phyloP scores from a whole-genome alignment of 1,140 invertebrate species.

The Arctopsyche grandis region DNA sequence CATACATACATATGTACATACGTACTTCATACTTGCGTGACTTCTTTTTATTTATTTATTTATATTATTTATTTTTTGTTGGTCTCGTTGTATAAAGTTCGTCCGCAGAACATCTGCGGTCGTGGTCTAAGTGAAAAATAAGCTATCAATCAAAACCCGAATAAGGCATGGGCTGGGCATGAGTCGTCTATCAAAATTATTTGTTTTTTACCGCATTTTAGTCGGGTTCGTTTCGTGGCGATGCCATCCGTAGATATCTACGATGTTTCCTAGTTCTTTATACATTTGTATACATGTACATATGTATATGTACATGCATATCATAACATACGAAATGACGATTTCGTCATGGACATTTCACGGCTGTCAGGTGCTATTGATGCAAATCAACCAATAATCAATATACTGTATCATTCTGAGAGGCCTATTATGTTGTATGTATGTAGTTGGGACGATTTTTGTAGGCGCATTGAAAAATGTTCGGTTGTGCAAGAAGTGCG shows the following conservation, averaged over 20 bases:
- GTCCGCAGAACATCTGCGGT: neutral
- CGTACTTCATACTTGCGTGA: neutral
- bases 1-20: too few species aligned
- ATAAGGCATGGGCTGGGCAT: conserved; percentile 32
- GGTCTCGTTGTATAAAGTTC: neutral
- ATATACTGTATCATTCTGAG: neutral
- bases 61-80: too few species aligned
- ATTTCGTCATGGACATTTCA: neutral
- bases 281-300: too few species aligned
- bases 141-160: conserved; percentile 35
- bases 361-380: conserved; percentile 22
- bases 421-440: too few species aligned
- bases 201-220: conserved; percentile 33
- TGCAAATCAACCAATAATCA: conserved; percentile 12
- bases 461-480: neutral
- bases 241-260: neutral
- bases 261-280: too few species aligned
- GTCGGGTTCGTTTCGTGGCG: neutral
- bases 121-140: conserved; percentile 34
- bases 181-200: conserved; percentile 38
- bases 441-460: neutral
- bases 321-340: neutral
- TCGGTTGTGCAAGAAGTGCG: neutral
- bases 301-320: neutral
- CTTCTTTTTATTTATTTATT: conserved; percentile 1